phyloP scores from a whole-genome alignment of 2,888 invertebrate genomes.

The Nephrotoma guestfalica region DNA sequence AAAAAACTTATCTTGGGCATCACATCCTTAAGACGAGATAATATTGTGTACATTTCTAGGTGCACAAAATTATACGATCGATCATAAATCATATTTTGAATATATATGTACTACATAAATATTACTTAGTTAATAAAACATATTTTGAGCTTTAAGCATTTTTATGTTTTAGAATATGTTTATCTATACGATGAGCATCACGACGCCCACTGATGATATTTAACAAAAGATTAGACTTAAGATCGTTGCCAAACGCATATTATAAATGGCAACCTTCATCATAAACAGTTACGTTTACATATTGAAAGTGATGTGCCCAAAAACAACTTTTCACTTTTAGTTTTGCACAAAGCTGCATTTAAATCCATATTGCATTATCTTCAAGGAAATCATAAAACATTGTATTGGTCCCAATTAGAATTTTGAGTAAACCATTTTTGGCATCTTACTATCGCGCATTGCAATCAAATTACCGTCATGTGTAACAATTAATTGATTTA shows the following conservation, averaged over 20 bases:
- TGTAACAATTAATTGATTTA: neutral
- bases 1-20: neutral
- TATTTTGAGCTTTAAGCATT: neutral
- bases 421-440: neutral
- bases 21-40: neutral
- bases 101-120: neutral
- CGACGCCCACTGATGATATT: neutral
- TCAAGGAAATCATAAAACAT: neutral
- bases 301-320: neutral
- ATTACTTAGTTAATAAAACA: neutral
- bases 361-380: neutral
- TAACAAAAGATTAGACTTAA: neutral
- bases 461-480: neutral
- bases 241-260: neutral
- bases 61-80: neutral
- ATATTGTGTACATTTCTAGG: neutral
- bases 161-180: neutral
- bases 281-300: neutral
- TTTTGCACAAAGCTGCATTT: neutral
- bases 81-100: neutral
- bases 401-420: neutral
- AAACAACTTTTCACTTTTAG: neutral
- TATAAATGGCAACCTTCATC: neutral
- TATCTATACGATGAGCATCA: neutral
- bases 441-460: neutral